A percentile compares a stretch with the other conserved stretches of the same genome.
phyloP scores from a whole-genome alignment of 2,113 vertebrate genomes.

The Grantiella picta region DNA sequence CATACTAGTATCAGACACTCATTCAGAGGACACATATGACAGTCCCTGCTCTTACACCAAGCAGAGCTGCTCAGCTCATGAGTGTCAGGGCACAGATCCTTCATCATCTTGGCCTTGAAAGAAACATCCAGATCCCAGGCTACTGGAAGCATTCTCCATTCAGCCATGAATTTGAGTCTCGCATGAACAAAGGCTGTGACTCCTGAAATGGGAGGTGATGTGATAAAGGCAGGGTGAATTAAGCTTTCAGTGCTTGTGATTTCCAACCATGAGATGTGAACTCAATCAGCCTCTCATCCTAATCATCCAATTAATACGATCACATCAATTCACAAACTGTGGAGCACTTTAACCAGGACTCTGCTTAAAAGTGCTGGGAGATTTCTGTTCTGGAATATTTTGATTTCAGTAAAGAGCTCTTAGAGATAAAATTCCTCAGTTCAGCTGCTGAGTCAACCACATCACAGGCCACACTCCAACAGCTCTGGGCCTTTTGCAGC shows the following conservation, averaged over 20 bases:
- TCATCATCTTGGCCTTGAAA: not conserved
- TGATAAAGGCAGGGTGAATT: not conserved
- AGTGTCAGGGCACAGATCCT: not conserved
- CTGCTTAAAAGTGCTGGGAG: not conserved
- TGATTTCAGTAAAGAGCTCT: not conserved
- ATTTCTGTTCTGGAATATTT: not conserved
- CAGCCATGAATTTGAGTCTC: not conserved
- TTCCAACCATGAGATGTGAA: not conserved
- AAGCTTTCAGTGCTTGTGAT: not conserved
- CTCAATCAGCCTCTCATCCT: not conserved
- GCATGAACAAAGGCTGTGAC: not conserved
- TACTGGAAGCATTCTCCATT: not conserved
- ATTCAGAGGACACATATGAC: rapidly evolving
- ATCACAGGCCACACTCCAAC: not conserved
- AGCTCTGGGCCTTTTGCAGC: not conserved
- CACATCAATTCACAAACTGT: not conserved
- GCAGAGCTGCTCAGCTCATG: not conserved
- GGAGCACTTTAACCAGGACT: not conserved
- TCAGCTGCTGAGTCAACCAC: not conserved
- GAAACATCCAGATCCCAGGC: not conserved
- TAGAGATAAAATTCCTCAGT: not conserved
- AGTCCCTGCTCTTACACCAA: not conserved
- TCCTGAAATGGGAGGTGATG: not conserved
- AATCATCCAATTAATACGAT: not conserved
- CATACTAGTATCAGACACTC: not conserved